A percentile compares a stretch with the other conserved stretches of the same genome.
Evolutionary conservation across 2,888 invertebrate species (phyloP).

Genomic region (Dicycla oo): DNA sequence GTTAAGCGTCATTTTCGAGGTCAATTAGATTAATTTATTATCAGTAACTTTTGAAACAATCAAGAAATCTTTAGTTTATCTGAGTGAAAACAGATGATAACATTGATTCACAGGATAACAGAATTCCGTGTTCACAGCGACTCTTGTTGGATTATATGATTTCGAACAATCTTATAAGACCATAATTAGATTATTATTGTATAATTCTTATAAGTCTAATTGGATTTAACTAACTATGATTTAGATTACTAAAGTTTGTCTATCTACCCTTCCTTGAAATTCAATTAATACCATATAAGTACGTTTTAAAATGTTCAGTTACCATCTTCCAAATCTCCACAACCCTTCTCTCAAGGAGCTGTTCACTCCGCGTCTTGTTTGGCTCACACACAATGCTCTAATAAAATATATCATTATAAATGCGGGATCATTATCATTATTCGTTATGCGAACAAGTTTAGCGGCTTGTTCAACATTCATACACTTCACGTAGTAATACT

Average conservation of each 20-base stretch:
- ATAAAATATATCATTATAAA: constrained; percentile 79
- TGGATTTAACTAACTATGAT: neutral
- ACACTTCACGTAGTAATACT: constrained; percentile 29
- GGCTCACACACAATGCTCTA: constrained; percentile 75
- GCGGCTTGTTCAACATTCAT: constrained; percentile 57
- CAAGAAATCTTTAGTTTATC: neutral
- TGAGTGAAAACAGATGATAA: constrained; percentile 12
- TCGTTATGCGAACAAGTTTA: constrained; percentile 60
- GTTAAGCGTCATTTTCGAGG: neutral
- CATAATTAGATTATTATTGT: neutral
- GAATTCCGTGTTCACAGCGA: constrained; percentile 1
- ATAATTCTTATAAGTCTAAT: neutral
- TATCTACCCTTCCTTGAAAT: neutral
- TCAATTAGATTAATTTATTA: neutral
- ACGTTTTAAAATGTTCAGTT: constrained; percentile 18
- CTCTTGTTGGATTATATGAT: constrained; percentile 1
- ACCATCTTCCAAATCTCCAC: constrained; percentile 30
- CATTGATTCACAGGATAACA: constrained; percentile 16
- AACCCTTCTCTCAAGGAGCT: constrained; percentile 55
- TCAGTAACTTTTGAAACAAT: constrained; percentile 3
- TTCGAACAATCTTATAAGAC: constrained; percentile 13
- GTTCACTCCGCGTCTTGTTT: constrained; percentile 70
- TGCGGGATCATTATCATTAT: constrained; percentile 74
- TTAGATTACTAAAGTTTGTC: neutral
- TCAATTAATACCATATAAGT: too few species aligned